A percentile compares a stretch with the other conserved stretches of the same genome.
phyloP scores from a whole-genome alignment of 2,113 vertebrate species.

The Cacatua alba region DNA sequence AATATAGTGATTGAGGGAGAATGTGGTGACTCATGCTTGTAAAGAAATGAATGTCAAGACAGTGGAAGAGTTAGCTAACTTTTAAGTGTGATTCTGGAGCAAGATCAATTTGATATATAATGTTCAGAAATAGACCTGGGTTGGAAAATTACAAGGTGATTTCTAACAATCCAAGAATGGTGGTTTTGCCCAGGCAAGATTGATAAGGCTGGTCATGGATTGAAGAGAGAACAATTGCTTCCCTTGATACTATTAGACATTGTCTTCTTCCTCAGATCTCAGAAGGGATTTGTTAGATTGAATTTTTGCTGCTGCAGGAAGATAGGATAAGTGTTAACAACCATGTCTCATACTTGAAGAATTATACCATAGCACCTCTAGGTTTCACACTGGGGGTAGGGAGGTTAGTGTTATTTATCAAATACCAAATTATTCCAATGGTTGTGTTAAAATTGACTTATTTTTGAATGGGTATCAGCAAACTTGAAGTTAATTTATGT shows the following conservation, averaged over 20 bases:
- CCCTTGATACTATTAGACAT: not conserved
- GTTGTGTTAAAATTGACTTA: not conserved
- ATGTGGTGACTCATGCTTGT: not conserved
- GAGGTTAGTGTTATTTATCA: not conserved
- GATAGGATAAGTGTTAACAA: not conserved
- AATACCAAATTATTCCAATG: not conserved
- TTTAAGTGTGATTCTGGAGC: not conserved
- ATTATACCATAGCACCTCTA: not conserved
- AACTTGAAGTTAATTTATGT: not conserved
- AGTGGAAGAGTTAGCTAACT: not conserved
- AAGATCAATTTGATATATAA: not conserved
- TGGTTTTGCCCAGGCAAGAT: not conserved
- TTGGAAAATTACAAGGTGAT: constrained; percentile 1
- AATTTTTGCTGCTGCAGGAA: not conserved
- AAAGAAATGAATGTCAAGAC: not conserved
- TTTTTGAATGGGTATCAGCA: not conserved
- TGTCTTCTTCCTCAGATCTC: not conserved
- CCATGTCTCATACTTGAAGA: not conserved
- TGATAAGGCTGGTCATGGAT: not conserved
- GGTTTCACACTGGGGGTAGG: not conserved
- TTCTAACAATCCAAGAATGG: not conserved
- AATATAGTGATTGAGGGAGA: not conserved
- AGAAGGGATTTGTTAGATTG: not conserved
- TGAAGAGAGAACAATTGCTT: not conserved
- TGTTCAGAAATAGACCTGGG: not conserved